Percentiles rank a stretch among this genome's conserved stretches.
Conservation (phyloP, 23 tunicate genomes). For the Styela clava region DNA sequence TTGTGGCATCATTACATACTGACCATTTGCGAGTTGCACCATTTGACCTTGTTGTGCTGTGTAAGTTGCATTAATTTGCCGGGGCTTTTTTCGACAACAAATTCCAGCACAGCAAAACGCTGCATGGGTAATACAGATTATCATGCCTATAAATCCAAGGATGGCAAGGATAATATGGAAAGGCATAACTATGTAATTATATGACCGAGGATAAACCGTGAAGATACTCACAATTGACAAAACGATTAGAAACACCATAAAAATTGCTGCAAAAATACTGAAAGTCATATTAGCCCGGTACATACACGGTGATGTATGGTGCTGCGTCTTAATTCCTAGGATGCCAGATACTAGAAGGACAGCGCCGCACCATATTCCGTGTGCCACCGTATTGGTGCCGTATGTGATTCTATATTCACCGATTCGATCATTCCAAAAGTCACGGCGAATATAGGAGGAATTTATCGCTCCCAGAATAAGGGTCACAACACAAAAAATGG, state of each 20-base stretch:
- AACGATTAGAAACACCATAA: not conserved
- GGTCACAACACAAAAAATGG: not conserved
- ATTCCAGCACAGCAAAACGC: not conserved
- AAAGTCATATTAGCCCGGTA: not conserved
- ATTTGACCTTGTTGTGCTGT: constrained; percentile 3
- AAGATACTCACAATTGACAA: not conserved
- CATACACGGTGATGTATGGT: not conserved
- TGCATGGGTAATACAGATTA: not conserved
- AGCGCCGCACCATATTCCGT: not conserved
- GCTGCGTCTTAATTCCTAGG: not conserved
- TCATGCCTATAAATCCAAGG: not conserved
- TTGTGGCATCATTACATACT: not conserved
- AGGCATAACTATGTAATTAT: not conserved
- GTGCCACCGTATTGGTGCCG: not conserved
- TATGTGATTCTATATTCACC: not conserved
- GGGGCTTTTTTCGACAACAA: not conserved
- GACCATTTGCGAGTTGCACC: not conserved
- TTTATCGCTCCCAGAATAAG: not conserved
- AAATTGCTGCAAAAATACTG: not conserved
- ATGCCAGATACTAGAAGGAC: not conserved
- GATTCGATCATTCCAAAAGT: not conserved
- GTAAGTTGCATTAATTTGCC: not conserved
- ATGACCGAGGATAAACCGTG: not conserved
- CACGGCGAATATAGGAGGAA: not conserved
- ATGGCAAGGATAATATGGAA: not conserved